A percentile compares a stretch with the other conserved stretches of the same genome.
These are phyloP conservation scores for Brevipalpus yothersi DNA, from an alignment of 1,140 invertebrate species.

Conservation along the genomic window DNA sequence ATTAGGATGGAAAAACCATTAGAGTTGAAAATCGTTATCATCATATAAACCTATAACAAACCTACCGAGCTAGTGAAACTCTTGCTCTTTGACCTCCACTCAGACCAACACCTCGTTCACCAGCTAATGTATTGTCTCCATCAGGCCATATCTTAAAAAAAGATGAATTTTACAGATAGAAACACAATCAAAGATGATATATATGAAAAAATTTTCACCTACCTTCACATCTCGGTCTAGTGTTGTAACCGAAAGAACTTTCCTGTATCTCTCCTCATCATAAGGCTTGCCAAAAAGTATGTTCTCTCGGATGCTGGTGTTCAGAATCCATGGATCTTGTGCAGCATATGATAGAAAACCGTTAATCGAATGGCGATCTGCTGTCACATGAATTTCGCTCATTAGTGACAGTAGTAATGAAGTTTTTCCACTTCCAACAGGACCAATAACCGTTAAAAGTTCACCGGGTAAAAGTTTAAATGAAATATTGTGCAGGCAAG, in stretches of 20 bases:
- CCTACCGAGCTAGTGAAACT: constrained; percentile 40
- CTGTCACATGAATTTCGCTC: constrained; percentile 40
- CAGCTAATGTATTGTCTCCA: constrained; percentile 15
- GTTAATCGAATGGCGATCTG: constrained; percentile 35
- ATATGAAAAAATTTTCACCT: no score
- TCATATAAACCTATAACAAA: constrained; percentile 13
- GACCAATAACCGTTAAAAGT: constrained; percentile 7
- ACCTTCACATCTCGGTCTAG: constrained; percentile 15
- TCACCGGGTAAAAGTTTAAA: constrained; percentile 4
- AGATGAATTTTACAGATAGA: no score
- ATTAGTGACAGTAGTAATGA: constrained; percentile 60
- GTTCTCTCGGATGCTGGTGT: constrained; percentile 39
- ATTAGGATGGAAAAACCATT: no score
- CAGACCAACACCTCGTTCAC: constrained; percentile 51
- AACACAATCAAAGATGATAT: no score
- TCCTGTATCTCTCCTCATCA: constrained; percentile 38
- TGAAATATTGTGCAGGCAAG: constrained; percentile 3
- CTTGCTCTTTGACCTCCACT: constrained; percentile 90
- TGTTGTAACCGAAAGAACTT: constrained; percentile 23
- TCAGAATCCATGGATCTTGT: constrained; percentile 64
- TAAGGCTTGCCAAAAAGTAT: constrained; percentile 53
- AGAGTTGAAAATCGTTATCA: neutral
- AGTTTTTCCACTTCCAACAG: constrained; percentile 11
- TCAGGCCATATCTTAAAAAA: constrained; percentile 15
- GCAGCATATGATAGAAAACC: constrained; percentile 60